These are phyloP conservation scores for Gymnopithys bicolor DNA, from an alignment of 2,797 vertebrate genomes.

Conservation along the genomic window DNA sequence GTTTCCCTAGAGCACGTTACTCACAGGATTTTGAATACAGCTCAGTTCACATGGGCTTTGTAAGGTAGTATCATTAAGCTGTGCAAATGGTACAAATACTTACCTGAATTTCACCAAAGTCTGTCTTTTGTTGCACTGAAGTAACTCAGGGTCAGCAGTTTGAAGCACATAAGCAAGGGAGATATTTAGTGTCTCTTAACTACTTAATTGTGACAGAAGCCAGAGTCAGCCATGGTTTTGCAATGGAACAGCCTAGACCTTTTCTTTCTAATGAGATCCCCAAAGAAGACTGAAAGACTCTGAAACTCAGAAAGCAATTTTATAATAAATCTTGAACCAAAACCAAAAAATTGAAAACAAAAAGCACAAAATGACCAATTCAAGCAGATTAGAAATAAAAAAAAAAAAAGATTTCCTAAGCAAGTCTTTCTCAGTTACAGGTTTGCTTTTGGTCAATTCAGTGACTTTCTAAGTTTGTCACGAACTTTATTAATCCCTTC, in stretches of 20 bases:
- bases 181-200: background rate
- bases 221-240: background rate
- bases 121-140: background rate
- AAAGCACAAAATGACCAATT: background rate
- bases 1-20: background rate
- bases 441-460: background rate
- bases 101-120: background rate
- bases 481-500: background rate
- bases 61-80: background rate
- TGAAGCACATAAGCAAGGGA: background rate
- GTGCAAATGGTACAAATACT: background rate
- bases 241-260: background rate
- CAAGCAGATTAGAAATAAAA: background rate
- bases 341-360: background rate
- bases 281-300: background rate
- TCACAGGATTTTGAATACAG: background rate
- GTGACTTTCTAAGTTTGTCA: background rate
- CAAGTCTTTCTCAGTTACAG: background rate
- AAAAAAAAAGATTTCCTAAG: background rate
- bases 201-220: background rate
- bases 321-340: background rate
- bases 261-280: constrained; percentile 42
- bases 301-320: background rate
- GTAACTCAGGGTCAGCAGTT: background rate
- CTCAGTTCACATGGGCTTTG: background rate